Evolutionary conservation across 1,140 invertebrate genomes (phyloP).

Genomic region (Heliothis virescens): DNA sequence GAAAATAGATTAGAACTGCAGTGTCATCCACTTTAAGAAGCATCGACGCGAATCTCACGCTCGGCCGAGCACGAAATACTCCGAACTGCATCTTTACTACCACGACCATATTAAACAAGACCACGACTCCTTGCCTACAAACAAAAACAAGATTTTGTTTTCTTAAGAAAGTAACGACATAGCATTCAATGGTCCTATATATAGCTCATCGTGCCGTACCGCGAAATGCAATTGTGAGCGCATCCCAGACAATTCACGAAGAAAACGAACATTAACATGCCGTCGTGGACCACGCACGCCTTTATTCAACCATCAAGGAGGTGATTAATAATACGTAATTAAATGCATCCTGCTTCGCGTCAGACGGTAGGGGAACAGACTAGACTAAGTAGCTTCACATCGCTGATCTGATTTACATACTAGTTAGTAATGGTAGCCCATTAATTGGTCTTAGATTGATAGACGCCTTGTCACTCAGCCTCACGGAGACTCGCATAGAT

Average conservation of each 20-base stretch:
- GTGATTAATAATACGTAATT: constrained; percentile 67
- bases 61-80: constrained; percentile 51
- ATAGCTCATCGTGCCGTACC: constrained; percentile 27
- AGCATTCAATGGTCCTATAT: constrained; percentile 23
- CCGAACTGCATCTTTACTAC: constrained; percentile 44
- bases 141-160: constrained; percentile 52
- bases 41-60: constrained; percentile 54
- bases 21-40: constrained; percentile 66
- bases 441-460: constrained; percentile 38
- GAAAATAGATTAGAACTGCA: constrained; percentile 62
- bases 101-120: constrained; percentile 51
- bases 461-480: constrained; percentile 38
- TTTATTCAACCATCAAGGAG: constrained; percentile 55
- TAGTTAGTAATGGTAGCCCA: constrained; percentile 35
- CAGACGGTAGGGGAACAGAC: constrained; percentile 18
- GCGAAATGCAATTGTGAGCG: constrained; percentile 43
- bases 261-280: constrained; percentile 55
- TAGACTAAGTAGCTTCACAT: neutral
- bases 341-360: constrained; percentile 62
- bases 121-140: constrained; percentile 42
- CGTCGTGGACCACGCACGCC: constrained; percentile 36
- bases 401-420: constrained; percentile 25
- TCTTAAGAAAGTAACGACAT: constrained; percentile 43
- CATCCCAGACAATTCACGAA: constrained; percentile 41
- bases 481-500: constrained; percentile 34